Evolutionary conservation across 2,113 vertebrate species (phyloP).

Genomic region (Notarius quadriscutis): DNA sequence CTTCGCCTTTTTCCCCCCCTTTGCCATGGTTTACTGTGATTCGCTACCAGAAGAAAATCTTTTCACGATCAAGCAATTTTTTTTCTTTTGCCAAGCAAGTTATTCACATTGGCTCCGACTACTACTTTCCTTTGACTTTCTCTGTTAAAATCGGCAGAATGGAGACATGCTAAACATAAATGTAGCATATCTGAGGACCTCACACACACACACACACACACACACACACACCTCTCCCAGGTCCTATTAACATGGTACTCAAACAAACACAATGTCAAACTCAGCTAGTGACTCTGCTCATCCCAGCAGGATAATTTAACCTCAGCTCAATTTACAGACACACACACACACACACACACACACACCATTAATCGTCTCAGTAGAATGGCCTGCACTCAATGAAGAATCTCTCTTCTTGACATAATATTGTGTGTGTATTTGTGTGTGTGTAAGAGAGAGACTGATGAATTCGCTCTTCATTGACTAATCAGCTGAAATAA

Average conservation of each 20-base stretch:
- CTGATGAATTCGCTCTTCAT: slow-evolving; percentile 54
- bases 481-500: slow-evolving; percentile 67
- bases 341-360: neutral
- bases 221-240: slow-evolving; percentile 18
- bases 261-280: slow-evolving; percentile 43
- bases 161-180: slow-evolving; percentile 43
- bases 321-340: neutral
- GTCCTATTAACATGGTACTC: slow-evolving; percentile 24
- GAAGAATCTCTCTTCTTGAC: neutral
- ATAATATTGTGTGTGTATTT: neutral
- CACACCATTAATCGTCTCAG: slow-evolving; percentile 18
- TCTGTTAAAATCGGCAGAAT: slow-evolving; percentile 19
- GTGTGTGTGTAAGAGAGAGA: slow-evolving; percentile 30
- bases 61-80: neutral
- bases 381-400: neutral
- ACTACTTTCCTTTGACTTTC: neutral
- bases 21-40: neutral
- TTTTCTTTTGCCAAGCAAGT: neutral
- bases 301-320: slow-evolving; percentile 12
- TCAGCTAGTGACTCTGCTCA: neutral
- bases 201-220: slow-evolving; percentile 32
- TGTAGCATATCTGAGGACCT: slow-evolving; percentile 43
- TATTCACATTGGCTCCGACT: neutral
- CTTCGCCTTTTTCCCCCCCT: neutral
- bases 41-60: neutral